Conservation (phyloP, 2,797 vertebrate species). For the Harpagifer antarcticus region DNA sequence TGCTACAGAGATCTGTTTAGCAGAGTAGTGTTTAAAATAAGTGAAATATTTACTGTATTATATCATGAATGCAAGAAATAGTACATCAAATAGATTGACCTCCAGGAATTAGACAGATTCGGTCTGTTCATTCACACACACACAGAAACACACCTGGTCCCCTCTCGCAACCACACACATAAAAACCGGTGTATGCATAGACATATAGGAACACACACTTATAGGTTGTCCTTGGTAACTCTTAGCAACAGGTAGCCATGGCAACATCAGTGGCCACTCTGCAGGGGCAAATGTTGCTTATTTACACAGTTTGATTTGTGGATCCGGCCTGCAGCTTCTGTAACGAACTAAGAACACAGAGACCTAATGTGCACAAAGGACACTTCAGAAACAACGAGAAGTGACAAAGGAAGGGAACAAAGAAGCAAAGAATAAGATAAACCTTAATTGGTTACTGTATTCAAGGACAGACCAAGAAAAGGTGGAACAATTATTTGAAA, state of each 20-base stretch:
- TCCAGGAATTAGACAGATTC: constrained; percentile 38
- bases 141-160: background rate
- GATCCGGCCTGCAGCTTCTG: constrained; percentile 63
- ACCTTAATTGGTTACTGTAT: background rate
- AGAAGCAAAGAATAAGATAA: background rate
- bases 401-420: background rate
- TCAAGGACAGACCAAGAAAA: background rate
- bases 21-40: background rate
- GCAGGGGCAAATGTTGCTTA: constrained; percentile 67
- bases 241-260: constrained; percentile 69
- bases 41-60: constrained; percentile 28
- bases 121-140: constrained; percentile 46
- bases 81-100: constrained; percentile 27
- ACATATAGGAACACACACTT: constrained; percentile 54
- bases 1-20: background rate
- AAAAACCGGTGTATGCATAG: constrained; percentile 30
- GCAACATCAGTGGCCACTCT: constrained; percentile 62
- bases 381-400: background rate
- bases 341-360: constrained; percentile 46
- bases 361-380: background rate
- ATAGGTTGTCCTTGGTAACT: constrained; percentile 69
- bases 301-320: constrained; percentile 81
- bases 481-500: no score
- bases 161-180: constrained; percentile 10
- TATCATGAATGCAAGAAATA: constrained; percentile 20